Conservation (phyloP, 2,888 invertebrate species). For the Operophtera brumata region DNA sequence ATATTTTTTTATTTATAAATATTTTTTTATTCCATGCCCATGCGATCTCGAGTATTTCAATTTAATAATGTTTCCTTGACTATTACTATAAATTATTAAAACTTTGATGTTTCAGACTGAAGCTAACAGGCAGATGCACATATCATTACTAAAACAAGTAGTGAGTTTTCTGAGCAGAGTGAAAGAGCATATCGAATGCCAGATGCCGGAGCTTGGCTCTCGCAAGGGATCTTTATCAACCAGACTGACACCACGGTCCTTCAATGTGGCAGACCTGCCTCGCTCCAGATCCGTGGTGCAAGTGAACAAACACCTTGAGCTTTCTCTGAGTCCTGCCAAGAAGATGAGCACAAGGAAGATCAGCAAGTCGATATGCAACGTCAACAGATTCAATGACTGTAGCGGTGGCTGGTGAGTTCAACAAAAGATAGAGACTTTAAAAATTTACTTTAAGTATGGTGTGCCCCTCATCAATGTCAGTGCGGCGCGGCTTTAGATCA, state of each 20-base stretch:
- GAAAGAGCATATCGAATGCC: conserved; percentile 82
- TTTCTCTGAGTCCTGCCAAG: conserved; percentile 52
- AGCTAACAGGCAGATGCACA: conserved; percentile 86
- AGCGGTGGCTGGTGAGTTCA: conserved; percentile 49
- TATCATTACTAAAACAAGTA: conserved; percentile 86
- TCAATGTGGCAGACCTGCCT: conserved; percentile 60
- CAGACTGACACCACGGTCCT: conserved; percentile 43
- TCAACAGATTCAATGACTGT: conserved; percentile 65
- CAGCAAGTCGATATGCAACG: conserved; percentile 72
- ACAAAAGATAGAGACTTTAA: background rate
- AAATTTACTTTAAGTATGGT: no score
- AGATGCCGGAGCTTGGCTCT: conserved; percentile 46
- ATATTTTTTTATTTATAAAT: no score
- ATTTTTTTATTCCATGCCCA: no score
- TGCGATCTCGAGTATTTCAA: background rate
- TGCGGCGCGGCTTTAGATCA: no score
- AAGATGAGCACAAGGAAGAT: conserved; percentile 66
- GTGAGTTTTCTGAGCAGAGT: conserved; percentile 85
- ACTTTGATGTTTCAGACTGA: conserved; percentile 80
- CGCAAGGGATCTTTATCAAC: conserved; percentile 41
- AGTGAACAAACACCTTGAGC: conserved; percentile 64
- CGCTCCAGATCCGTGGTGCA: conserved; percentile 68
- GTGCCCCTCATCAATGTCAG: no score
- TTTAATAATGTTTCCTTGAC: background rate
- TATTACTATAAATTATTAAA: background rate